Evolutionary conservation across 2,888 invertebrate genomes (phyloP).

Genomic region (Didymodactylos carnosus): DNA sequence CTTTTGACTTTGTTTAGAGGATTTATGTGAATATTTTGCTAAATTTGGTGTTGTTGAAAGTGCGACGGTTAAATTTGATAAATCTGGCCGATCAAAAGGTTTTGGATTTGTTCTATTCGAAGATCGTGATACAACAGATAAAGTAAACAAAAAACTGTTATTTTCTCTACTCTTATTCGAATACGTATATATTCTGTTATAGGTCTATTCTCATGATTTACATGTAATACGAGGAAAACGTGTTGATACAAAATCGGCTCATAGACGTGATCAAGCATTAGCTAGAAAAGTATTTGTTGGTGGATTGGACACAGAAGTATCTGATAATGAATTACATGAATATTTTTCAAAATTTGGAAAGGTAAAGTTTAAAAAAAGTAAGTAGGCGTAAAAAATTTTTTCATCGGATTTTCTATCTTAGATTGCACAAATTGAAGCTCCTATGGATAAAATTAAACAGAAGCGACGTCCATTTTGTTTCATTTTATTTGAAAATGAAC

Average conservation of each 20-base stretch:
- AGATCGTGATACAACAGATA: not conserved
- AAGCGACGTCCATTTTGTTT: not conserved
- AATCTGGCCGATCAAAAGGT: not conserved
- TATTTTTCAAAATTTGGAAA: constrained; percentile 1
- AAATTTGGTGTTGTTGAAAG: not conserved
- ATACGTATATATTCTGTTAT: not conserved
- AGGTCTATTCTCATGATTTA: not conserved
- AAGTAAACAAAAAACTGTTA: not conserved
- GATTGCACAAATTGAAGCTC: not conserved
- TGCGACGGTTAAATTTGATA: not conserved
- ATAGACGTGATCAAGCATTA: not conserved
- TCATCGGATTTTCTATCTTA: not conserved
- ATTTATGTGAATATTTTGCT: constrained; percentile 3
- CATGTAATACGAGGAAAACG: not conserved
- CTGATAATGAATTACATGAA: not conserved
- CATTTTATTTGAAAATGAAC: not conserved
- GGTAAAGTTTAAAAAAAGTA: not conserved
- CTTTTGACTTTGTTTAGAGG: not conserved
- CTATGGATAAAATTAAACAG: not conserved
- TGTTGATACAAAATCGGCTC: not conserved
- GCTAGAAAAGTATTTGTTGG: not conserved
- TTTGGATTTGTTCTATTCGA: not conserved
- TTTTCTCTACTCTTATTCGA: not conserved
- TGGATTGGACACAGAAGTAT: not conserved
- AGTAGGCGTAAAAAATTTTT: not conserved